Conservation (phyloP, 2,113 vertebrate species). For the Murina feae region DNA sequence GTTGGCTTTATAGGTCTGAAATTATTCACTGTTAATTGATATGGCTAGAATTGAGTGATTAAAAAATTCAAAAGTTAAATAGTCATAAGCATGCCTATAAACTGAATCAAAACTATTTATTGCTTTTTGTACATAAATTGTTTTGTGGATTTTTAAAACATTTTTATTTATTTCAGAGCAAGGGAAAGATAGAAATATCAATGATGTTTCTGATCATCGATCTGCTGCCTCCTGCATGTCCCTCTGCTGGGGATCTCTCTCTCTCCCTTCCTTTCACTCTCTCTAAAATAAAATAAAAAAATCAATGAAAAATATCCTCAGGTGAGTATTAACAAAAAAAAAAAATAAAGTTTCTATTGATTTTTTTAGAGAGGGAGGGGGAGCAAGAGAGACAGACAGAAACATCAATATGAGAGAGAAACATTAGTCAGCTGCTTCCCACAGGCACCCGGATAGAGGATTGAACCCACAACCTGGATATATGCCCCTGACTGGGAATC, state of each 20-base stretch:
- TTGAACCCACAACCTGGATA: too few species aligned
- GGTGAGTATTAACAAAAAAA: too few species aligned
- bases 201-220: background rate
- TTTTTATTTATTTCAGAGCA: background rate
- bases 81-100: background rate
- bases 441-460: too few species aligned
- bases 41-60: background rate
- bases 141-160: background rate
- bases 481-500: too few species aligned
- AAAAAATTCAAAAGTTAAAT: constrained; percentile 36
- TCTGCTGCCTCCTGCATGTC: background rate
- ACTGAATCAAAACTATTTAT: constrained; percentile 1
- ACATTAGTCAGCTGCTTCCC: too few species aligned
- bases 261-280: too few species aligned
- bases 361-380: background rate
- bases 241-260: background rate
- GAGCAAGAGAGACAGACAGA: too few species aligned
- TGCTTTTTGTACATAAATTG: constrained; percentile 15
- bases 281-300: too few species aligned
- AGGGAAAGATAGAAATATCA: background rate
- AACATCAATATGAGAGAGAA: too few species aligned
- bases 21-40: constrained; percentile 29
- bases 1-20: background rate
- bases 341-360: background rate
- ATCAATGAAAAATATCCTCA: too few species aligned